Evolutionary conservation across 2,797 vertebrate genomes (phyloP).

Genomic region (Manis crassicaudata): DNA sequence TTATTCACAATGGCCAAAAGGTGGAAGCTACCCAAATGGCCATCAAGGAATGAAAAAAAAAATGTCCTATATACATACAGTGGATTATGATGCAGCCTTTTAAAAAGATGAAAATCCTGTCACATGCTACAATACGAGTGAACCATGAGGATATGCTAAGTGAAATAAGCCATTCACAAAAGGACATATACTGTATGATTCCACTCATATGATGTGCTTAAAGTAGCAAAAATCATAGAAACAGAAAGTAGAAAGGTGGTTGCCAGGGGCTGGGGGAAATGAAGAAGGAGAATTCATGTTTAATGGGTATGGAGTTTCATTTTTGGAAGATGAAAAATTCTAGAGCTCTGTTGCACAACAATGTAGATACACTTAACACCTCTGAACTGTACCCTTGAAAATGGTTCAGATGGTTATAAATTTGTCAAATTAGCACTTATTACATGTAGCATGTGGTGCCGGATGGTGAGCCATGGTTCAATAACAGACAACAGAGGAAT

Average conservation of each 20-base stretch:
- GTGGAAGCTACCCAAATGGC: background rate
- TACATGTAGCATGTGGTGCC: background rate
- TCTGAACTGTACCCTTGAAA: background rate
- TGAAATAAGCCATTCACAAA: background rate
- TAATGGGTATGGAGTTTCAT: background rate
- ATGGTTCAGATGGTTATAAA: background rate
- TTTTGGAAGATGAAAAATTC: background rate
- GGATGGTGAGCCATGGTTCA: background rate
- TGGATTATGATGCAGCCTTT: background rate
- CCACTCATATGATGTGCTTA: background rate
- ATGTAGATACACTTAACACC: slow-evolving; percentile 46
- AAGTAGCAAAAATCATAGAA: background rate
- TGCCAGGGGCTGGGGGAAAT: background rate
- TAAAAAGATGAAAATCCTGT: background rate
- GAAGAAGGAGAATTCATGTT: background rate
- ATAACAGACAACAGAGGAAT: background rate
- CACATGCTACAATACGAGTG: background rate
- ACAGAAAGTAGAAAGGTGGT: background rate
- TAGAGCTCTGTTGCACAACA: background rate
- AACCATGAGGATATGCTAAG: background rate
- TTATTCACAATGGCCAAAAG: background rate
- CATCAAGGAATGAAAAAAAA: background rate
- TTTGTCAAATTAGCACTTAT: background rate
- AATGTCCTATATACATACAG: background rate
- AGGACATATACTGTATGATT: background rate